Percentiles rank a stretch among this genome's conserved stretches.
phyloP scores from a whole-genome alignment of 1,140 invertebrate genomes.

The Druon quercuslanigerum region DNA sequence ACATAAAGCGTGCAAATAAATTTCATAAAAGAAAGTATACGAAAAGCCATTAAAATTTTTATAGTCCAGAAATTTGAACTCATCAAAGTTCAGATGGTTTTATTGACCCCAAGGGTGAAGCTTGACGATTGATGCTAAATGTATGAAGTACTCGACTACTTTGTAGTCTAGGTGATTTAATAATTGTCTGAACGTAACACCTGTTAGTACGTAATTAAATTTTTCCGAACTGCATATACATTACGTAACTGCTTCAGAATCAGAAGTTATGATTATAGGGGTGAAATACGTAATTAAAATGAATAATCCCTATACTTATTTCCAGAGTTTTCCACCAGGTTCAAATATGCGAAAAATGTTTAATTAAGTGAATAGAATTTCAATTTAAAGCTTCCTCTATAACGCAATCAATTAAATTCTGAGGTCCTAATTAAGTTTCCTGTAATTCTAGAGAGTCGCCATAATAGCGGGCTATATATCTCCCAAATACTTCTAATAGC shows the following conservation, averaged over 20 bases:
- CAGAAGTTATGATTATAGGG: constrained; percentile 4
- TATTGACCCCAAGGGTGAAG: constrained; percentile 29
- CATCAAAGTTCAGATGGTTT: constrained; percentile 18
- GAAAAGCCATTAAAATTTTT: neutral
- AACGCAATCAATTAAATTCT: no score
- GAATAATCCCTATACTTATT: constrained; percentile 5
- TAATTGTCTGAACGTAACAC: constrained; percentile 13
- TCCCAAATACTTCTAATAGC: no score
- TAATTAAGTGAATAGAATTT: no score
- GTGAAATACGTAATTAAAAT: constrained; percentile 17
- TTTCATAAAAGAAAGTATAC: neutral
- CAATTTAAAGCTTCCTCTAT: no score
- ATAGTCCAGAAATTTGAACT: neutral
- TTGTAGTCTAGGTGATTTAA: constrained; percentile 16
- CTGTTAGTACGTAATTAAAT: constrained; percentile 24
- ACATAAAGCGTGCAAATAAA: neutral
- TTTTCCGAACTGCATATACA: constrained; percentile 5
- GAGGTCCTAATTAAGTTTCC: no score
- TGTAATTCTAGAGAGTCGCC: no score
- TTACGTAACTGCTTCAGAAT: constrained; percentile 9
- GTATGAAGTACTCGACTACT: constrained; percentile 9
- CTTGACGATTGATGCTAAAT: constrained; percentile 20
- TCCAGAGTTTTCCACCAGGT: neutral
- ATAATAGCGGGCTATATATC: no score
- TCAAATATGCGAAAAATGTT: neutral